Base-by-base conservation (phyloP, 1,140 invertebrate species). In the Elymnias hypermnestra region DNA sequence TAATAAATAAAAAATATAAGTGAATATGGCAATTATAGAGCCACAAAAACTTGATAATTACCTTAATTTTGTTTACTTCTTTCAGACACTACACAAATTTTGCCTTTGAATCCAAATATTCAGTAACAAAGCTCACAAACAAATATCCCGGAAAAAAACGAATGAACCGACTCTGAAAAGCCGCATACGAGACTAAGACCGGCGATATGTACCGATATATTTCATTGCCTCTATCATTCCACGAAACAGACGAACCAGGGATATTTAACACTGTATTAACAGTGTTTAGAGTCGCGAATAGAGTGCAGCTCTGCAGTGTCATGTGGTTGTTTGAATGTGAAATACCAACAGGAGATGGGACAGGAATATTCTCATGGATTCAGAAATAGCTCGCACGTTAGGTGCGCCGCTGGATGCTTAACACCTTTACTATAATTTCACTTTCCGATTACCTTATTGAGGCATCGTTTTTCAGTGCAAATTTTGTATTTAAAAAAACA, bases 321-420 rank as follows among this genome's bases (percentile, higher is more conserved):
- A 19, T 13, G 15, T 28, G 18, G 21, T 22, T 14, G 41, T 48
- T 39, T 8, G 40, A 19, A 13, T 31, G 17, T 31, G 42, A 13
- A 44, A 25, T 36, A 21, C 37, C 46, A 54, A 55, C 57, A 55
- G 50, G 22, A 46, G 29, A 61, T 59, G 66, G 54, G 69, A 65
- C 66, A 68, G 53, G 52, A 73, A 68, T 73, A 68, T 68, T 68
- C 62, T 68, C 37, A 63, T 57, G 55, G 52, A 4, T 57, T 63
- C 64, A 62, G 61, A 71, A 73, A 73, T 73, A 73, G 58, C 53
- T 25, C 48, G 42, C 36, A 18, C 42, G 37, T 29, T 44, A 31
- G 41, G 31, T 38, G 45, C 19, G 6, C 6, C 19, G 19, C 3
- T 21, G 6, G 29, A 2, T 33, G 12, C 13, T 33, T 33, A 1